These are phyloP conservation scores for Chrosomus eos DNA, from an alignment of 2,797 vertebrate species.

Conservation along the genomic window DNA sequence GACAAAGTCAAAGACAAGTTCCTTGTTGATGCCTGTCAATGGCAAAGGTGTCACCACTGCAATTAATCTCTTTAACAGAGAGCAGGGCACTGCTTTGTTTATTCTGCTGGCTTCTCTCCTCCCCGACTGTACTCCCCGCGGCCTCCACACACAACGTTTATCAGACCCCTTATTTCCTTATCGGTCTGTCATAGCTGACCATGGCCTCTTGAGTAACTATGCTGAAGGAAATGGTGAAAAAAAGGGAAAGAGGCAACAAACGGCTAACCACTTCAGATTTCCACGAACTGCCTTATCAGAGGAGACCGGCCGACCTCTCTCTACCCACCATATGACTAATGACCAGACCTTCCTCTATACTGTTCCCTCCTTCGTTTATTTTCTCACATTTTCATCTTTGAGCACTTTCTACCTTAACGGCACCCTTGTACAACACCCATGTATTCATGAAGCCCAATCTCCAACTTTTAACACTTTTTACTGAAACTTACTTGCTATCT, in stretches of 20 bases:
- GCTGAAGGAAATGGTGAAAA: slow-evolving; percentile 55
- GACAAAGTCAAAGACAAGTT: slow-evolving; percentile 54
- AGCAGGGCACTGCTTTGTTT: slow-evolving; percentile 60
- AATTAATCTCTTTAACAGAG: slow-evolving; percentile 64
- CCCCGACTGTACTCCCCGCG: slow-evolving; percentile 45
- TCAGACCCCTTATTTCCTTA: slow-evolving; percentile 63
- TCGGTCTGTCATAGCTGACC: slow-evolving; percentile 60
- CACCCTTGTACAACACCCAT: neutral
- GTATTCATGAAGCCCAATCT: neutral
- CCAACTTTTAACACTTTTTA: neutral
- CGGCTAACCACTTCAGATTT: slow-evolving; percentile 57
- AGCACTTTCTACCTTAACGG: slow-evolving; percentile 26
- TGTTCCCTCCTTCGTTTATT: slow-evolving; percentile 23
- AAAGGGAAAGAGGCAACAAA: slow-evolving; percentile 56
- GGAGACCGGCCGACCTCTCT: slow-evolving; percentile 53
- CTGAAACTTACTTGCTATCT: neutral
- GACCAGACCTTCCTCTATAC: slow-evolving; percentile 54
- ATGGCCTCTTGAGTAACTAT: slow-evolving; percentile 64
- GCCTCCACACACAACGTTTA: slow-evolving; percentile 52
- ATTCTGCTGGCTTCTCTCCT: slow-evolving; percentile 49
- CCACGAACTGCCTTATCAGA: slow-evolving; percentile 65
- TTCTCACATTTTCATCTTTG: slow-evolving; percentile 3
- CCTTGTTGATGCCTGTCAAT: slow-evolving; percentile 58
- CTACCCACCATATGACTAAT: slow-evolving; percentile 55
- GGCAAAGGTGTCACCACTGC: slow-evolving; percentile 62